phyloP scores from a whole-genome alignment of 2,888 invertebrate species.

The Branchipolynoe longqiensis region DNA sequence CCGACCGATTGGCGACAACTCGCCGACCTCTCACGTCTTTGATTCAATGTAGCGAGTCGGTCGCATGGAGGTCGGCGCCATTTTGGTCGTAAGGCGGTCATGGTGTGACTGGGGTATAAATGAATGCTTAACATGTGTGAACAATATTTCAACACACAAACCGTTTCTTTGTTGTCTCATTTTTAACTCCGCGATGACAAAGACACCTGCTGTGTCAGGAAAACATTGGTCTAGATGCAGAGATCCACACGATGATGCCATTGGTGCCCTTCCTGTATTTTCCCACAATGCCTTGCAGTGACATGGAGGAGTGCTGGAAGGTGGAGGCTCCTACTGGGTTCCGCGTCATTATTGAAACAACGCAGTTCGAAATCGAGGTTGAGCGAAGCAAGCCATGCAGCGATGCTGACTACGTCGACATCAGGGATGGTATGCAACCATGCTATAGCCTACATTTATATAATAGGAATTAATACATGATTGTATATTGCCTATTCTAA shows the following conservation, averaged over 20 bases:
- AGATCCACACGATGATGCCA: background rate
- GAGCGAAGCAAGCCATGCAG: background rate
- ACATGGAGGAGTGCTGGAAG: constrained; percentile 34
- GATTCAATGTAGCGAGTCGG: too few relatives aligned
- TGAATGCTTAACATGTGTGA: too few relatives aligned
- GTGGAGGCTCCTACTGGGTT: background rate
- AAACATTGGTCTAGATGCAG: background rate
- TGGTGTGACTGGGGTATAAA: too few relatives aligned
- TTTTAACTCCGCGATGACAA: too few relatives aligned
- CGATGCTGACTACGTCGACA: constrained; percentile 38
- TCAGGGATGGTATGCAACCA: constrained; percentile 40
- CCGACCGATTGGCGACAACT: too few relatives aligned
- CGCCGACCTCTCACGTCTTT: too few relatives aligned
- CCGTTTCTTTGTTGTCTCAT: background rate
- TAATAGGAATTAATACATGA: too few relatives aligned
- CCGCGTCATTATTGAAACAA: constrained; percentile 13
- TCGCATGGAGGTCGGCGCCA: too few relatives aligned
- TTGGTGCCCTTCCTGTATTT: background rate
- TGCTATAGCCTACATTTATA: background rate
- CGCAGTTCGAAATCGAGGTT: constrained; percentile 8
- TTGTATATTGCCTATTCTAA: too few relatives aligned
- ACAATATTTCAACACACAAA: too few relatives aligned
- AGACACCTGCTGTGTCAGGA: background rate
- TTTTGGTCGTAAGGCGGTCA: too few relatives aligned
- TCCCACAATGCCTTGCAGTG: background rate